Base-by-base conservation (phyloP, 1,140 invertebrate genomes). In the Fragariocoptes setiger region DNA sequence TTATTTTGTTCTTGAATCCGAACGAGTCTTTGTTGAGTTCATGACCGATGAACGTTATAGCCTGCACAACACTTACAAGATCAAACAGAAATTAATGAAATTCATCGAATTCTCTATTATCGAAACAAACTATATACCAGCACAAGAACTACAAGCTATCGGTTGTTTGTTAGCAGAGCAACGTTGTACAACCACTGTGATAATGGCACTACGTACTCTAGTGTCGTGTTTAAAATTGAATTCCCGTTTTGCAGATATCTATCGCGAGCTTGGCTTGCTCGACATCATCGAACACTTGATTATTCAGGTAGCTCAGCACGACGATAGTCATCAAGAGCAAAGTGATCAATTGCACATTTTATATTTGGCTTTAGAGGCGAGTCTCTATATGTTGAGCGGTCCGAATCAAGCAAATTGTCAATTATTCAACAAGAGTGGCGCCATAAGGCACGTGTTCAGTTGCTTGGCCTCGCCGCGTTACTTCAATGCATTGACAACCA, bases 1-100 rank as follows among this genome's bases (percentile, higher is more conserved):
- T 60, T 99, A 95, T 59, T 97, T 99, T 55, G 92, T 97, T 51
- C 63, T 97, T 0, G 90, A 94, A 58, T 74, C 76, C 48, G 79
- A 92, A 57, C n/a, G n/a, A n/a, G n/a, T n/a, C n/a, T n/a, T n/a
- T n/a, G n/a, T n/a, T n/a, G n/a, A n/a, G n/a, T n/a, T n/a, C n/a
- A n/a, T n/a, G n/a, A n/a, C n/a, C n/a, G n/a, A n/a, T n/a, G n/a
- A n/a, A n/a, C n/a, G n/a, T n/a, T n/a, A n/a, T n/a, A n/a, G n/a
- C n/a, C n/a, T n/a, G n/a, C n/a, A n/a, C n/a, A n/a, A n/a, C n/a
- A n/a, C n/a, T n/a, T n/a, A n/a, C n/a, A n/a, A n/a, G n/a, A n/a
- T n/a, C n/a, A n/a, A n/a, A n/a, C n/a, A n/a, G n/a, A n/a, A n/a
- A n/a, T n/a, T n/a, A n/a, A n/a, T n/a, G n/a, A n/a, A n/a, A n/a